phyloP scores from a whole-genome alignment of 2,888 invertebrate genomes.

The Eristalis intricaria region DNA sequence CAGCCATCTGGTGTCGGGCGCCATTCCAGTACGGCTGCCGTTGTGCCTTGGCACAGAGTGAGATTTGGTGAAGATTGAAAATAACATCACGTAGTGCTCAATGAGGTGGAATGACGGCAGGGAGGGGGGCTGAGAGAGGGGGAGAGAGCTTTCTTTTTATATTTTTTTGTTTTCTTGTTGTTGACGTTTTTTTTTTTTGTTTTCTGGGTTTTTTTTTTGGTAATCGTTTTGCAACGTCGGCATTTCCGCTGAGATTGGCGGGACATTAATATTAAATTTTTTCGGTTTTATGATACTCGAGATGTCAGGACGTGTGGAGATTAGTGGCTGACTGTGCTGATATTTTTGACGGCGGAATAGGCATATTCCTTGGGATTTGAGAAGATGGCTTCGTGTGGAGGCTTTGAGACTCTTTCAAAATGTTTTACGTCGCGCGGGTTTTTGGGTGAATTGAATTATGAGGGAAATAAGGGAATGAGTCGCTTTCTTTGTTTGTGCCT shows the following conservation, averaged over 20 bases:
- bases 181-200: not conserved
- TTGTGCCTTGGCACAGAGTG: not conserved
- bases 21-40: not conserved
- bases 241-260: constrained; percentile 23
- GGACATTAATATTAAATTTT: constrained; percentile 17
- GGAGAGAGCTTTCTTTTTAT: not conserved
- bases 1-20: not conserved
- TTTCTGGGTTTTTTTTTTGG: not conserved
- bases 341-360: constrained; percentile 1
- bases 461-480: no score
- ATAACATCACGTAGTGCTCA: constrained; percentile 16
- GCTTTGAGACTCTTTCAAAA: not conserved
- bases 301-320: not conserved
- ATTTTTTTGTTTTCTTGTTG: not conserved
- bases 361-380: not conserved
- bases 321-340: constrained; percentile 16
- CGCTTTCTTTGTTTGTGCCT: no score
- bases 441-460: no score
- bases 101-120: not conserved
- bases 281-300: not conserved
- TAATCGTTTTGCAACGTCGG: constrained; percentile 6
- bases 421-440: not conserved
- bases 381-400: not conserved
- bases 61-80: constrained; percentile 6
- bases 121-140: not conserved